Conservation (phyloP, 2,113 vertebrate genomes). For the Paracanthobrama guichenoti region DNA sequence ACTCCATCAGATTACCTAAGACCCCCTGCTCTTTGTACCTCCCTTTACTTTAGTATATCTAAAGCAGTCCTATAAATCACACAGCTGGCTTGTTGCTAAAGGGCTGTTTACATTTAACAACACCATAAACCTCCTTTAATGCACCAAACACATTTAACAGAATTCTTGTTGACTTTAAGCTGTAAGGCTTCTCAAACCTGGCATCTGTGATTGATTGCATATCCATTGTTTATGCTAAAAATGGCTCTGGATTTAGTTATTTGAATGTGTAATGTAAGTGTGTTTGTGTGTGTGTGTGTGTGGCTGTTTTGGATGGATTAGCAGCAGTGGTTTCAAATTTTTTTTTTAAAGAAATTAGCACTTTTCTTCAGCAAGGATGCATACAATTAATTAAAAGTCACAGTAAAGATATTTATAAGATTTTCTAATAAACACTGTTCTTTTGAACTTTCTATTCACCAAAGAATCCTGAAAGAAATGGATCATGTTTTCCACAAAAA, state of each 20-base stretch:
- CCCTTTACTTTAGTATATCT: not conserved
- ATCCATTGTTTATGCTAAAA: not conserved
- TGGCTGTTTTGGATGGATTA: not conserved
- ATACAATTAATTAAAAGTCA: no score
- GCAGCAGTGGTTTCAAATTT: no score
- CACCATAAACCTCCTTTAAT: not conserved
- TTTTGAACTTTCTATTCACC: no score
- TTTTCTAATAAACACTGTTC: no score
- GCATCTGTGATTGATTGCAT: slow-evolving; percentile 1
- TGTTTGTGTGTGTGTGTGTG: not conserved
- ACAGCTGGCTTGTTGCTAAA: not conserved
- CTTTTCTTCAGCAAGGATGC: no score
- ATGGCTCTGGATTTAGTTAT: not conserved
- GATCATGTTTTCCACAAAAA: no score
- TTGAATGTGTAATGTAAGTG: not conserved
- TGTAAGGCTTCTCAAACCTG: not conserved
- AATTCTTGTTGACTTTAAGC: not conserved
- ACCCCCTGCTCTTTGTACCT: not conserved
- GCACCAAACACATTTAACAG: not conserved
- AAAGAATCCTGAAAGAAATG: no score
- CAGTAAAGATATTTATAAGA: no score
- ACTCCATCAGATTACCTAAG: not conserved
- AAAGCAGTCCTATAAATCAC: not conserved
- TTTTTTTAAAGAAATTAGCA: no score
- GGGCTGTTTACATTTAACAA: not conserved